phyloP scores from a whole-genome alignment of 2,113 vertebrate genomes.

The Prinia subflava region DNA sequence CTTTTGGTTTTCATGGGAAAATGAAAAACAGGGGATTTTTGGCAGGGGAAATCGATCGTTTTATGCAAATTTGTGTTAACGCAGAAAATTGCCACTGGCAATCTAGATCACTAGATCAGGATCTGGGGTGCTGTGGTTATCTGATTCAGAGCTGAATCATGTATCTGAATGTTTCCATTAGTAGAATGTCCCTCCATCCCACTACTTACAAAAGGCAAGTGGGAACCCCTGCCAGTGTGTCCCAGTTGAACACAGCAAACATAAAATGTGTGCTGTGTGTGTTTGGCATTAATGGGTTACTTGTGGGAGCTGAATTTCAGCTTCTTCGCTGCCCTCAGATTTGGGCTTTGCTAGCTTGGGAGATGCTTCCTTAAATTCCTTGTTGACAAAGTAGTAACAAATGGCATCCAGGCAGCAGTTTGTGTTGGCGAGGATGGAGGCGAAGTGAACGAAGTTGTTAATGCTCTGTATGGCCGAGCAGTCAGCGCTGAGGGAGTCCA shows the following conservation, averaged over 20 bases:
- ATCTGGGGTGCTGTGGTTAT: background rate
- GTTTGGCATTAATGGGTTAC: background rate
- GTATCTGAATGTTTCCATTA: background rate
- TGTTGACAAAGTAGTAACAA: slow-evolving; percentile 67
- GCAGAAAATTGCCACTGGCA: background rate
- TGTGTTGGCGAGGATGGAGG: slow-evolving; percentile 32
- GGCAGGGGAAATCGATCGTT: background rate
- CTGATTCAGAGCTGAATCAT: background rate
- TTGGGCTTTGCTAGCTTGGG: background rate
- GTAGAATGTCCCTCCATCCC: background rate
- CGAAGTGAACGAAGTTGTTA: background rate
- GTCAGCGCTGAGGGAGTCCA: background rate
- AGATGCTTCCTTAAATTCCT: slow-evolving; percentile 56
- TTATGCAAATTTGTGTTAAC: background rate
- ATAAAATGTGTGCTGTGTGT: rapidly evolving
- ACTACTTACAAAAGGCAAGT: background rate
- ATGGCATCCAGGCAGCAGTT: slow-evolving; percentile 70
- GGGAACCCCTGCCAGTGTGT: background rate
- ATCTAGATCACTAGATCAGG: background rate
- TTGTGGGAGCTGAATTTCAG: background rate
- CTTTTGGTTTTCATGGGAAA: background rate
- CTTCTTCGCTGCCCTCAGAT: background rate
- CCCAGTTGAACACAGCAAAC: background rate
- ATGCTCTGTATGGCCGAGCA: background rate
- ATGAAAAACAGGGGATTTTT: background rate